Evolutionary conservation across 64 coral and sea anemone genomes (phyloP).

Genomic region (Stichodactyla helianthus): DNA sequence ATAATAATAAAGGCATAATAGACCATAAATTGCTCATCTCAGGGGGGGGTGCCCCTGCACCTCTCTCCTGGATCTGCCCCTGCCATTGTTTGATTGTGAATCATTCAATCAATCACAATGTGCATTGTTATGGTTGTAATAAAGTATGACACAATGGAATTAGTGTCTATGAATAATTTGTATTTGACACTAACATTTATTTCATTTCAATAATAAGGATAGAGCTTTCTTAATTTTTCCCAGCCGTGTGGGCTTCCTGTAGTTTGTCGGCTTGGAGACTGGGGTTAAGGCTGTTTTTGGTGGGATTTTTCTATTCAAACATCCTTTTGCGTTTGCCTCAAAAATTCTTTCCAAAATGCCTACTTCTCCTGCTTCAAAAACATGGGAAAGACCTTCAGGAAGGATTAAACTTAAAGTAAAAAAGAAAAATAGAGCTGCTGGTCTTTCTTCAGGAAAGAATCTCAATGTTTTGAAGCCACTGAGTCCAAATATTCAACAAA

Average conservation of each 20-base stretch:
- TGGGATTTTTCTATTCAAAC: neutral
- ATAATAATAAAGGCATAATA: too few relatives aligned
- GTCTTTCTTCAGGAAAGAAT: neutral
- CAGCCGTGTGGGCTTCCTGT: neutral
- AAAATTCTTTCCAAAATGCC: neutral
- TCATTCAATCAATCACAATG: too few relatives aligned
- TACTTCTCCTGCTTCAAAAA: conserved; percentile 5
- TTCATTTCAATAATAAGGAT: too few relatives aligned
- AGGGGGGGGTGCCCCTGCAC: too few relatives aligned
- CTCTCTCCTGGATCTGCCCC: too few relatives aligned
- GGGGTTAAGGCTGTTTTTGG: neutral
- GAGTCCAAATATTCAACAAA: conserved; percentile 43
- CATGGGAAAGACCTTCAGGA: conserved; percentile 47
- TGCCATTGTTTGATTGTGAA: too few relatives aligned
- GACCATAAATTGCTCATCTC: too few relatives aligned
- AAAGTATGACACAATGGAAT: too few relatives aligned
- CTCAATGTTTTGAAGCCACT: conserved; percentile 63
- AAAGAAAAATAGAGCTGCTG: conserved; percentile 36
- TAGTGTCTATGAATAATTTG: too few relatives aligned
- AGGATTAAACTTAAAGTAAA: conserved; percentile 84
- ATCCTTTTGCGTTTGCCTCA: neutral
- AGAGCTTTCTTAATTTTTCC: too few relatives aligned
- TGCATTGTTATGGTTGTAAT: too few relatives aligned
- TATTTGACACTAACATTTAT: too few relatives aligned
- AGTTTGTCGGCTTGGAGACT: neutral